Base-by-base conservation (phyloP, 2,797 vertebrate genomes). In the Anguilla marmorata region DNA sequence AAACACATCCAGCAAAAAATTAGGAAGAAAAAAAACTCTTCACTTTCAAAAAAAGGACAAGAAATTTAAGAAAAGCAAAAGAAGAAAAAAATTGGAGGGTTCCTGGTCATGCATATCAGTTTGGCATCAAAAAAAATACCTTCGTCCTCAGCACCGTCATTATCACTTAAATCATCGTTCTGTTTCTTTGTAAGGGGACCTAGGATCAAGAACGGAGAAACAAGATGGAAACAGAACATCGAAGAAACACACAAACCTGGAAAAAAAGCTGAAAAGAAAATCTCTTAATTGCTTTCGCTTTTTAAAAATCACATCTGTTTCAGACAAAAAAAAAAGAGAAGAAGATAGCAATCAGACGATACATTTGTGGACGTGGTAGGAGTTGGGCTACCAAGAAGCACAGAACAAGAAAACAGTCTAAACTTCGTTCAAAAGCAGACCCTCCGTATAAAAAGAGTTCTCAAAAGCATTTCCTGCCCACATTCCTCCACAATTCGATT, bases 101-200 rank as follows among this genome's bases (percentile, higher is more conserved):
- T 94, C 96, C 95, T 97, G 96, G 94, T 99, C 98, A 99, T 99
- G 98, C 98, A 99, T 97, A 97, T 98, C 97, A 97, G 94, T 97
- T 98, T 97, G 97, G 97, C 95, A 95, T 96, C 95, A 94, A 96
- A 96, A 96, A 96, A 98, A 98, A 99, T 99, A 99, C 99, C 99
- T 99, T 99, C 97, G 93, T 99, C 98, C 95, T 99, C 98, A 95
- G 98, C 97, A 97, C 97, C 98, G 96, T 98, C 98, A 98, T 96
- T 99, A 98, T 98, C 98, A 97, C 97, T 96, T 99, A 99, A 99
- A 98, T 98, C 98, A 99, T 99, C 98, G 97, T 97, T 97, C 97
- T 99, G 97, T 99, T 99, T 99, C 99, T 99, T 99, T 99, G 99
- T 98, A 97, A 99, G 97, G 97, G 98, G 98, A 99, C 98, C 98